Evolutionary conservation across 1,140 invertebrate species (phyloP).

Genomic region (Ephestia elutella): DNA sequence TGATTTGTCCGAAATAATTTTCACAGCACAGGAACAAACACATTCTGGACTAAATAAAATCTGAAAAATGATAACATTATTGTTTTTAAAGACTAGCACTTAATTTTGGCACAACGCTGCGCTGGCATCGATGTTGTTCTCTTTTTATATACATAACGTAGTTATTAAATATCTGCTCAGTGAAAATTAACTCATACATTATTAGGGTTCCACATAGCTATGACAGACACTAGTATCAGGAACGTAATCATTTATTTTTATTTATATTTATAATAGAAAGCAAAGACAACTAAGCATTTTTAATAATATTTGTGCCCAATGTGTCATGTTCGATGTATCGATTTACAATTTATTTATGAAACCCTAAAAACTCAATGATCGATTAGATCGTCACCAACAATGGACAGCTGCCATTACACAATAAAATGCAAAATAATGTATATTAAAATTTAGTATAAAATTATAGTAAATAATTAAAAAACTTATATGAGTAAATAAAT

Average conservation of each 20-base stretch:
- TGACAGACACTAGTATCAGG: constrained; percentile 40
- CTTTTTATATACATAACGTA: constrained; percentile 44
- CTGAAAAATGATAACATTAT: constrained; percentile 74
- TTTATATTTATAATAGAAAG: constrained; percentile 49
- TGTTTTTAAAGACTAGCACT: constrained; percentile 70
- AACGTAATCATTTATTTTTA: constrained; percentile 42
- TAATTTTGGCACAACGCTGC: constrained; percentile 73
- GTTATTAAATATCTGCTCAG: constrained; percentile 52
- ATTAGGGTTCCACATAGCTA: constrained; percentile 50
- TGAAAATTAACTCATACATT: constrained; percentile 34
- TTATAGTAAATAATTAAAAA: constrained; percentile 63
- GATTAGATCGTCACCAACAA: constrained; percentile 56
- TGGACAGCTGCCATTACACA: constrained; percentile 69
- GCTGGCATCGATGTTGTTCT: constrained; percentile 67
- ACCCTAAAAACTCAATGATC: constrained; percentile 53
- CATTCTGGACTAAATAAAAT: constrained; percentile 74
- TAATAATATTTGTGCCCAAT: constrained; percentile 69
- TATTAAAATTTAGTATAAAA: constrained; percentile 62
- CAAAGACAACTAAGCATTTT: constrained; percentile 54
- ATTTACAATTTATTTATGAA: constrained; percentile 62
- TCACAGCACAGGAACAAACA: constrained; percentile 72
- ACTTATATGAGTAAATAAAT: constrained; percentile 74
- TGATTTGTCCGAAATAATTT: constrained; percentile 68
- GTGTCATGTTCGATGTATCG: constrained; percentile 73
- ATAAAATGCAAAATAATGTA: constrained; percentile 72